Base-by-base conservation (phyloP, 2,888 invertebrate genomes). In the Thymelicus lineola region DNA sequence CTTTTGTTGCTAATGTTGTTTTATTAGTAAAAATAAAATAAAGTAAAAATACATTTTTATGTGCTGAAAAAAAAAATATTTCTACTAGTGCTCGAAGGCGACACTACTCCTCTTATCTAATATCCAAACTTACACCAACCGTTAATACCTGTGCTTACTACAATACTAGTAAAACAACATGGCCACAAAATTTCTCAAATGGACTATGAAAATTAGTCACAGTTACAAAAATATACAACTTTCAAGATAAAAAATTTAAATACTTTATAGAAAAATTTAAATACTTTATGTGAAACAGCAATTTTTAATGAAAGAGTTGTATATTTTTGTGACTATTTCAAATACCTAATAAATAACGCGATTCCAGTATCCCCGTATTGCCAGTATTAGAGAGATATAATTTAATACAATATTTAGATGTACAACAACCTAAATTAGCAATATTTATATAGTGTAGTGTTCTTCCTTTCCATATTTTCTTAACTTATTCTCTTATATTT, bases 291-390 rank as follows among this genome's bases (percentile, higher is more conserved):
- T 28, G 38, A 9, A 38, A 38, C 38, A 38, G 38, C 6, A 7
- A 38, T 38, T 28, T 28, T 28, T 28, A 28, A 5, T 28, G 5
- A 28, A 28, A 28, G 5, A 28, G 1, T 20, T 20, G 28, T 3
- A 28, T 55, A 55, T 55, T 55, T 55, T 55, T 55, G 55, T 55
- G 55, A n/a, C 55, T 55, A 3, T 55, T 28, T 17, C 15, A 50
- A 50, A 17, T 17, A 50, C 48, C 15, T 6, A 50, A 50, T 50
- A 17, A 17, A 17, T 17, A 17, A 15, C 12, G 6, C 50, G 9
- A 50, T 50, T 17, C 50, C 50, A 50, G 9, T 50, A 17, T 50
- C 17, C 50, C 17, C 7, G 15, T 50, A 17, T 6, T 48, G 48
- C n/a, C 48, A 48, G 48, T 9, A 48, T 48, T 48, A n/a, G 15